Conservation (phyloP, 2,113 vertebrate species). For the Pterocles gutturalis region DNA sequence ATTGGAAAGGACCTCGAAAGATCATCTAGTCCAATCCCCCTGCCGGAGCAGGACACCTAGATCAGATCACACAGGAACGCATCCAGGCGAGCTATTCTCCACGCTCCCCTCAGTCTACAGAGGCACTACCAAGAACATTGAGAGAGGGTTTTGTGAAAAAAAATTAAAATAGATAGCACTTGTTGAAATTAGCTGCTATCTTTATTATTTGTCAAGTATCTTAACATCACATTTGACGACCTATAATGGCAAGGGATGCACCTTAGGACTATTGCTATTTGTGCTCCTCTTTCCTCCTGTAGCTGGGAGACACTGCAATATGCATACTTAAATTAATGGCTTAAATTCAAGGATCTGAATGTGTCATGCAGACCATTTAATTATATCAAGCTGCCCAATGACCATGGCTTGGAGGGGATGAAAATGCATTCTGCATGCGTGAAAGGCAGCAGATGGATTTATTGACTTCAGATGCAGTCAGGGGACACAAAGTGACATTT, state of each 20-base stretch:
- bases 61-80: too few species aligned
- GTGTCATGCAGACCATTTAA: neutral
- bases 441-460: constrained; percentile 56
- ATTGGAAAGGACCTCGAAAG: too few species aligned
- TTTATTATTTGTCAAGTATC: neutral
- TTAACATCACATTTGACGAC: neutral
- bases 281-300: neutral
- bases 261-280: neutral
- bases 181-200: neutral
- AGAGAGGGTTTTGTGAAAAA: neutral
- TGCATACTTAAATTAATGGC: neutral
- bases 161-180: neutral
- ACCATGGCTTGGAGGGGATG: neutral
- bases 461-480: constrained; percentile 48
- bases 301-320: neutral
- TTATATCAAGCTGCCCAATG: neutral
- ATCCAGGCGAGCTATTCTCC: too few species aligned
- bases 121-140: neutral
- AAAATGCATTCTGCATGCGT: constrained; percentile 31
- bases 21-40: too few species aligned
- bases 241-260: neutral
- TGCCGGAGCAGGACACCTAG: too few species aligned
- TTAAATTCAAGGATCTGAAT: constrained; percentile 1
- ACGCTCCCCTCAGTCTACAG: neutral
- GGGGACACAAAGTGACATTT: constrained; percentile 56